Conservation (phyloP, 1,140 invertebrate genomes). For the Apis cerana region DNA sequence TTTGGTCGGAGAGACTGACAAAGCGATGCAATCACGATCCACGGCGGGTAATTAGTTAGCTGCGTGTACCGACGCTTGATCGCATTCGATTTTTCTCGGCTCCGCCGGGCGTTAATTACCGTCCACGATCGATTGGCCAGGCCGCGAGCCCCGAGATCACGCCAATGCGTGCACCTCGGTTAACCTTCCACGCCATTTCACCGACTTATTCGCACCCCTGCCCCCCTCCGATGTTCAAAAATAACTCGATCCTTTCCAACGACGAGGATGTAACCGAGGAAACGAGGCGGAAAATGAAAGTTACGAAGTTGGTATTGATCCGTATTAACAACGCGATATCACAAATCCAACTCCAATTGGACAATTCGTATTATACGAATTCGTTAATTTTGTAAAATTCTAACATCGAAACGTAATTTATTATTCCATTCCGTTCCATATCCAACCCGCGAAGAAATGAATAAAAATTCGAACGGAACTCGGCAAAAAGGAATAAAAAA, state of each 20-base stretch:
- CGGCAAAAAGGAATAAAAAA: not conserved
- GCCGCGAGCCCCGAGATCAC: constrained; percentile 39
- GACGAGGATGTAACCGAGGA: not conserved
- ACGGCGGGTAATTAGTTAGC: constrained; percentile 72
- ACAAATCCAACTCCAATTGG: too few species aligned
- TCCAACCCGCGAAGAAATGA: not conserved
- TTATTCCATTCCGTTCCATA: too few species aligned
- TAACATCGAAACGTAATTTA: too few species aligned
- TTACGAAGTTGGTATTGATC: not conserved
- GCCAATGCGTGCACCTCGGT: constrained; percentile 15
- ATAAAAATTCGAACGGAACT: not conserved
- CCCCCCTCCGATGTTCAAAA: not conserved
- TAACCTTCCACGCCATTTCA: constrained; percentile 42
- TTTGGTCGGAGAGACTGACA: constrained; percentile 61
- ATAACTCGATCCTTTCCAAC: not conserved
- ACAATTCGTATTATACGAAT: too few species aligned
- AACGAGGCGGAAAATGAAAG: not conserved
- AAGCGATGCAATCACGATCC: constrained; percentile 72
- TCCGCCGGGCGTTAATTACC: constrained; percentile 64
- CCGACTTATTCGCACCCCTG: not conserved
- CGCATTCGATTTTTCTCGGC: constrained; percentile 71
- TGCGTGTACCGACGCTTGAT: constrained; percentile 62
- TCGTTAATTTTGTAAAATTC: too few species aligned
- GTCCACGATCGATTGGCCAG: constrained; percentile 55
- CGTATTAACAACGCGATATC: too few species aligned